Percentiles rank a stretch among this genome's conserved stretches.
phyloP scores from a whole-genome alignment of 2,113 vertebrate genomes.

The Scopus umbretta region DNA sequence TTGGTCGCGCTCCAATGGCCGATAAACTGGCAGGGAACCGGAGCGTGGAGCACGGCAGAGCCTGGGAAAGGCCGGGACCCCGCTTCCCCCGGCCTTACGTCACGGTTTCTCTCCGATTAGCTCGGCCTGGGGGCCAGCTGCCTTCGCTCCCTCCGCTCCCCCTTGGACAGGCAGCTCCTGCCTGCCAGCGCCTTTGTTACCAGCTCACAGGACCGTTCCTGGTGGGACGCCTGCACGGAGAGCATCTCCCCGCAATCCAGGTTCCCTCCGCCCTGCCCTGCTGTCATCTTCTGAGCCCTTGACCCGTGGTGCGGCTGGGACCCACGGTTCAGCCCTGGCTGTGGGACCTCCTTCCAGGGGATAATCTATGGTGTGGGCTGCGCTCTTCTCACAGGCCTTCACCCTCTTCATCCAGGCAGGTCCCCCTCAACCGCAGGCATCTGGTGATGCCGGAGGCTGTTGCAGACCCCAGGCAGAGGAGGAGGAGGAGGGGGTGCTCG shows the following conservation, averaged over 20 bases:
- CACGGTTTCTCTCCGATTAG: not conserved
- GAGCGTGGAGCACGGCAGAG: slow-evolving; percentile 37
- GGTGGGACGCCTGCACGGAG: not conserved
- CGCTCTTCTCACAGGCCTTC: not conserved
- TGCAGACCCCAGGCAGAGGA: not conserved
- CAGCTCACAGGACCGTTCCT: accelerated
- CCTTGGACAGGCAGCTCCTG: not conserved
- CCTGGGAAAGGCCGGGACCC: slow-evolving; percentile 64
- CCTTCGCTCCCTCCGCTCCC: not conserved
- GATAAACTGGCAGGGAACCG: slow-evolving; percentile 43
- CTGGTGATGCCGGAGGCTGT: not conserved
- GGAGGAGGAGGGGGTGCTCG: not conserved
- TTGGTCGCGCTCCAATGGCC: slow-evolving; percentile 42
- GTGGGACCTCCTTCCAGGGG: no score
- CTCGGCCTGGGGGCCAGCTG: not conserved
- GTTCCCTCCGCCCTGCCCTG: not conserved
- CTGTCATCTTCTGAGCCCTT: not conserved
- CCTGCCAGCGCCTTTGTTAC: not conserved
- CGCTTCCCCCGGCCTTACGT: not conserved
- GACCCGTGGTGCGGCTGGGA: accelerated
- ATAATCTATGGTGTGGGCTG: no score
- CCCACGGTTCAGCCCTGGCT: not conserved
- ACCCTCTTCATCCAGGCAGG: not conserved
- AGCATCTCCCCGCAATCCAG: not conserved
- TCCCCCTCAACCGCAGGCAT: accelerated